A percentile compares a stretch with the other conserved stretches of the same genome.
Evolutionary conservation across 1,140 invertebrate genomes (phyloP).

Genomic region (Drosophila pseudoobscura): DNA sequence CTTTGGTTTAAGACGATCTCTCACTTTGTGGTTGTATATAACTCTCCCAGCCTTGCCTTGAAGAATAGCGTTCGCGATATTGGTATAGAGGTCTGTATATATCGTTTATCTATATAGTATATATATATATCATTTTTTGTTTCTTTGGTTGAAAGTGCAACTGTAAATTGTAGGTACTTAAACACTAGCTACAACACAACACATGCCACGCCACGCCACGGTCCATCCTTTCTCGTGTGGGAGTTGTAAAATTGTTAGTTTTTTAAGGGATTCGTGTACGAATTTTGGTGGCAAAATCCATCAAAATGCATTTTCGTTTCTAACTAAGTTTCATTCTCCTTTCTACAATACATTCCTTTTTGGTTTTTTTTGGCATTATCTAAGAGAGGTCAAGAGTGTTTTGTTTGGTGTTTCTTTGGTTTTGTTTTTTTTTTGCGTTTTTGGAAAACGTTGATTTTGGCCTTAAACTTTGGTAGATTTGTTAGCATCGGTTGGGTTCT

Average conservation of each 20-base stretch:
- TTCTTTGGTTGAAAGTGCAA: conserved; percentile 52
- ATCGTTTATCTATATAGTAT: conserved; percentile 51
- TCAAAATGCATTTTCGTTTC: conserved; percentile 57
- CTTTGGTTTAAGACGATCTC: conserved; percentile 47
- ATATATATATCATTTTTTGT: conserved; percentile 20
- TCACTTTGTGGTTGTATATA: conserved; percentile 54
- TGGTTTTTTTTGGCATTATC: conserved; percentile 55
- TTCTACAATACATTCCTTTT: conserved; percentile 9
- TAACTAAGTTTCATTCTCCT: conserved; percentile 55
- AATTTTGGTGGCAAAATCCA: conserved; percentile 62
- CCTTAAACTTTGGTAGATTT: conserved; percentile 58
- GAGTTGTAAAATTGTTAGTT: conserved; percentile 47
- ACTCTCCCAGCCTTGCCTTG: conserved; percentile 51
- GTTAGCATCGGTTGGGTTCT: conserved; percentile 71
- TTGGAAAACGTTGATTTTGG: conserved; percentile 79
- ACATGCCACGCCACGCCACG: conserved; percentile 38
- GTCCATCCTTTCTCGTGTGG: conserved; percentile 2
- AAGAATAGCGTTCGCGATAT: conserved; percentile 63
- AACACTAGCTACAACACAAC: conserved; percentile 58
- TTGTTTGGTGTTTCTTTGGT: conserved; percentile 7
- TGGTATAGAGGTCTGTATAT: conserved; percentile 58
- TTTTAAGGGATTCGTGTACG: conserved; percentile 6
- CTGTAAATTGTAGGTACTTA: conserved; percentile 75
- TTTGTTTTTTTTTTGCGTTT: conserved; percentile 56
- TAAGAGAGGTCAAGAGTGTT: conserved; percentile 69